Evolutionary conservation across 2,888 invertebrate species (phyloP), one percentile per base, ranked within the genome.

Genomic region (Cosmorhoe ocellata): DNA sequence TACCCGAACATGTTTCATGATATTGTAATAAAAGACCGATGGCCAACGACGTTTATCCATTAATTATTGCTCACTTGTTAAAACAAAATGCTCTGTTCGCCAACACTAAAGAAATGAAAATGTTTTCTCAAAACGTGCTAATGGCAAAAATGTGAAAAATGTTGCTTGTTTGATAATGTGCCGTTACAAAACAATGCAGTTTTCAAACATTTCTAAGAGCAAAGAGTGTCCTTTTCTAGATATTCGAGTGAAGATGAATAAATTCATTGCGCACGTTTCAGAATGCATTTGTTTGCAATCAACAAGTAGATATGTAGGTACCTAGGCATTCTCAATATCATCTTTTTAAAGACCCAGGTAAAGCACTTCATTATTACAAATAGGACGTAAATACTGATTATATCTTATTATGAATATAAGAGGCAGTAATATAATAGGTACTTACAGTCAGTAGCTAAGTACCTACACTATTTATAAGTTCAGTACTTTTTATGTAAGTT

Each of bases 1-100:
- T 47, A 50, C 43, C n/a, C 68, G 31, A 14, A 71, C 56, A 61
- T 66, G 69, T 67, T 66, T 71, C 33, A 67, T 53, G 38, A 68
- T 41, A 46, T 66, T 69, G 26, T 59, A 47, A 43, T 50, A 67
- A 56, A 58, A 61, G 38, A 61, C 2, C 3, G 4, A 18, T 18
- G 4, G 18, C 18, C 18, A 18, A 18, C 18, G 18, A 12, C 49
- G 42, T 42, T 3, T 38, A 8, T 26, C 40, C 49, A 42, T 48
- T 41, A 10, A 30, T 9, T 12, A 10, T 13, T 32, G 10, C n/a
- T n/a, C 2, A 12, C 33, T 30, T 1, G 40, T 22, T 18, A 3
- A 18, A 18, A 18, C 18, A 3, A 18, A 18, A 18, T 18, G 18
- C 4, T 18, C 18, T 18, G 2, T 4, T 18, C 18, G 18, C 18